These are phyloP conservation scores for Chalcis sispes DNA, from an alignment of 2,888 invertebrate genomes.

Conservation along the genomic window DNA sequence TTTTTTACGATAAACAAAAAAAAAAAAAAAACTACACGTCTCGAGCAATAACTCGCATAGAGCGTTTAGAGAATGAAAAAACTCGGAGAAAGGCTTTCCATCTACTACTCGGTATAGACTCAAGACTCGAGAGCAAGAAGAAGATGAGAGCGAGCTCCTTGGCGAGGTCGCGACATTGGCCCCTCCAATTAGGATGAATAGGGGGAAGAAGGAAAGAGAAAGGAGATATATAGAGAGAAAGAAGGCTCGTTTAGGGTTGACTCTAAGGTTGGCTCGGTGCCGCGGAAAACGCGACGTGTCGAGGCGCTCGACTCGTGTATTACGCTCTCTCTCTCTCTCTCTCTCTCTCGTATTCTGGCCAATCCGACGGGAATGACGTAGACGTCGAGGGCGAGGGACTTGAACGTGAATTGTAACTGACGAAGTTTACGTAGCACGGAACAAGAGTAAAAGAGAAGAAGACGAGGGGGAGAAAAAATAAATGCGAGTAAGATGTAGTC, in stretches of 20 bases:
- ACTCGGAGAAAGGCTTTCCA: no score
- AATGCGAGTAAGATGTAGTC: conserved; percentile 4
- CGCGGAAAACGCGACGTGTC: no score
- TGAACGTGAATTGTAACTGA: conserved; percentile 8
- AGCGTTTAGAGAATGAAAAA: no score
- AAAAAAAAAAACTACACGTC: no score
- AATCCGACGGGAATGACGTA: conserved; percentile 3
- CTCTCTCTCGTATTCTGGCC: no score
- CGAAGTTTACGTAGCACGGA: no score
- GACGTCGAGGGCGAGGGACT: conserved; percentile 18
- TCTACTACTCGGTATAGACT: no score
- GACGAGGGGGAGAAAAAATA: background rate
- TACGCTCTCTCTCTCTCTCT: no score
- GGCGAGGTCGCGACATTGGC: conserved; percentile 47
- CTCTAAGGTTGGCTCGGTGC: conserved; percentile 48
- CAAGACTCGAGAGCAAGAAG: no score
- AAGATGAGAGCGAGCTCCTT: no score
- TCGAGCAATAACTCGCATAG: no score
- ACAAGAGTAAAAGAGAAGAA: background rate
- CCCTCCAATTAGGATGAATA: conserved; percentile 46
- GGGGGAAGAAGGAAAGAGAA: background rate
- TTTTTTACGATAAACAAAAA: no score
- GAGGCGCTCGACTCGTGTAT: conserved; percentile 11
- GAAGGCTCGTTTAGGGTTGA: background rate
- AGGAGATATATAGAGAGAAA: background rate